These are phyloP conservation scores for Crenuchus spilurus DNA, from an alignment of 2,797 vertebrate species.

Conservation along the genomic window DNA sequence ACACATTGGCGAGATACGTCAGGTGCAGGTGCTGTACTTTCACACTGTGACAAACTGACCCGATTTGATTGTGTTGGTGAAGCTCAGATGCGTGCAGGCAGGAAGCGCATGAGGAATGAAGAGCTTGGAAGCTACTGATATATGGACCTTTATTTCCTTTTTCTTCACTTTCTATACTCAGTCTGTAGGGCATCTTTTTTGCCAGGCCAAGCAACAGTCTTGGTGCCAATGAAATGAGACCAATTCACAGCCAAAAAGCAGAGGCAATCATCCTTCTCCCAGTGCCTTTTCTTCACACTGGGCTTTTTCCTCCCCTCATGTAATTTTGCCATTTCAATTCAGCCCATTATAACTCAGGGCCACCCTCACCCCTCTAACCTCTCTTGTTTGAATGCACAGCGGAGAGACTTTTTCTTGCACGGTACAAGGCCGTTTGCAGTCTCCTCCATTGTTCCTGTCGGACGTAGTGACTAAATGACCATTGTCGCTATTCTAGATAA, in stretches of 20 bases:
- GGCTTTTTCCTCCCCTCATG: constrained; percentile 27
- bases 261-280: constrained; percentile 33
- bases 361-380: constrained; percentile 35
- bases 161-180: constrained; percentile 24
- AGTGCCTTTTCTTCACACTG: constrained; percentile 37
- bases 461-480: constrained; percentile 73
- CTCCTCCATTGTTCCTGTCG: constrained; percentile 70
- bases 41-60: constrained; percentile 24
- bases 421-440: constrained; percentile 61
- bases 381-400: constrained; percentile 60
- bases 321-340: constrained; percentile 51
- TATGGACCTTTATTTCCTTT: constrained; percentile 10
- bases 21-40: not conserved
- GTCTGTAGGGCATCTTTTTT: constrained; percentile 15
- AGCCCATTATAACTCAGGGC: constrained; percentile 37
- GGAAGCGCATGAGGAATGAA: not conserved
- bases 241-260: constrained; percentile 37
- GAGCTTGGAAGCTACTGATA: not conserved
- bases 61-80: constrained; percentile 22
- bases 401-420: constrained; percentile 51
- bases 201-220: constrained; percentile 12
- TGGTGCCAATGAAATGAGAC: constrained; percentile 25
- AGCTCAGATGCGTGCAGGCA: not conserved
- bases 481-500: constrained; percentile 72
- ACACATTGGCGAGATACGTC: constrained; percentile 1